These are phyloP conservation scores for Cyprinodon diabolis DNA, from an alignment of 2,797 vertebrate species.

Conservation along the genomic window DNA sequence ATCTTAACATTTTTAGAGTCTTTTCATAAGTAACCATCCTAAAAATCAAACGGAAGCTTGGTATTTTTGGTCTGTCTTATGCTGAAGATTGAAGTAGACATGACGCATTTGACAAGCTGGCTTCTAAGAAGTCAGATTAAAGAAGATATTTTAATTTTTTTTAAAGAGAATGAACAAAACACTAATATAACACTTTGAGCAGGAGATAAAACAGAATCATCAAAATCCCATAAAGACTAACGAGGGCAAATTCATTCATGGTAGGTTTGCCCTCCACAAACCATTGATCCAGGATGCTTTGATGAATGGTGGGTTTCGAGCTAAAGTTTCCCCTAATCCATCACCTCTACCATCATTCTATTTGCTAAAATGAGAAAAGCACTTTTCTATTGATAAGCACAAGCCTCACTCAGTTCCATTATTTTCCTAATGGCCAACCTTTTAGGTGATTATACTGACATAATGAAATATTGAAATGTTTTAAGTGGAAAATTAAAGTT, in stretches of 20 bases:
- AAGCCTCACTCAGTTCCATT: neutral
- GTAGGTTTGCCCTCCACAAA: neutral
- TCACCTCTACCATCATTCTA: neutral
- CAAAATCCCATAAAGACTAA: neutral
- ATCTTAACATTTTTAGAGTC: no score
- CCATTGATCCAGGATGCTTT: constrained; percentile 4
- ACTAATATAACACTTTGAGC: neutral
- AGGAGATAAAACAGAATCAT: neutral
- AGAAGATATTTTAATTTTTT: neutral
- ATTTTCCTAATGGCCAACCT: constrained; percentile 5
- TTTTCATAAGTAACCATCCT: neutral
- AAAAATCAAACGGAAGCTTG: neutral
- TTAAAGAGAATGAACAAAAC: neutral
- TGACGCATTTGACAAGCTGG: neutral
- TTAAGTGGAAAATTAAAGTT: neutral
- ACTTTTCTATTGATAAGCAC: neutral
- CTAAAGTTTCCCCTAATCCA: neutral
- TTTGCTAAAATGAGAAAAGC: neutral
- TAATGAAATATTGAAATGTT: neutral
- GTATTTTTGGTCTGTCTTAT: neutral
- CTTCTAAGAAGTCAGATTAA: neutral
- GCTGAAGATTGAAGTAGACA: no score
- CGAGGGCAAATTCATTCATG: neutral
- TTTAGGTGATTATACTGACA: neutral
- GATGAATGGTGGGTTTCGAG: constrained; percentile 2